Conservation (phyloP, 2,888 invertebrate species). For the Myopa testacea region DNA sequence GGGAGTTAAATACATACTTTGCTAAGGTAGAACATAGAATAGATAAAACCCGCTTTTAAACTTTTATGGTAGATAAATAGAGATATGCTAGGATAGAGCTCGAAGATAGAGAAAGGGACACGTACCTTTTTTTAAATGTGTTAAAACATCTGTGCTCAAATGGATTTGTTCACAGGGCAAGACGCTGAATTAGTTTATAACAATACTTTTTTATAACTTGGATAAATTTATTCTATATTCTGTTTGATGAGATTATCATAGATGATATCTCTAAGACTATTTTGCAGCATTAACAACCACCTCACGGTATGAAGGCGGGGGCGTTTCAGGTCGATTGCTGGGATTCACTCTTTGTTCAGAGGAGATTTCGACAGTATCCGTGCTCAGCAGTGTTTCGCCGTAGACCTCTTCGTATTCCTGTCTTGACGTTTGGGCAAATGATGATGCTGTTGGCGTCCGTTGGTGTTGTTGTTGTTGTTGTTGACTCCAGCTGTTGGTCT, state of each 20-base stretch:
- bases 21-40: no score
- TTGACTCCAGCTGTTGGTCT: constrained; percentile 19
- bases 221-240: background rate
- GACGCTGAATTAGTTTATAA: no score
- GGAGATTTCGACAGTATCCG: constrained; percentile 15
- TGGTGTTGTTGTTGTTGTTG: constrained; percentile 29
- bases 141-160: no score
- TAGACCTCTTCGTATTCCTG: constrained; percentile 5
- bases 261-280: background rate
- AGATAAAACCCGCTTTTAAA: no score
- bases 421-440: no score
- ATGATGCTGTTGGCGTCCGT: constrained; percentile 40
- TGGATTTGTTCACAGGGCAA: no score
- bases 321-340: constrained; percentile 60
- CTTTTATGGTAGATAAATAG: no score
- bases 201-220: background rate
- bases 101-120: no score
- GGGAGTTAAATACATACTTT: no score
- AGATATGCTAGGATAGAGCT: no score
- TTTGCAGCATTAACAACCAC: constrained; percentile 47
- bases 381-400: constrained; percentile 2
- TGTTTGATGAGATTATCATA: background rate
- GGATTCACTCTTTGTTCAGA: background rate
- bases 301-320: constrained; percentile 64
- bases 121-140: no score